phyloP scores from a whole-genome alignment of 2,797 vertebrate genomes.

The Coccyzus lansbergi region DNA sequence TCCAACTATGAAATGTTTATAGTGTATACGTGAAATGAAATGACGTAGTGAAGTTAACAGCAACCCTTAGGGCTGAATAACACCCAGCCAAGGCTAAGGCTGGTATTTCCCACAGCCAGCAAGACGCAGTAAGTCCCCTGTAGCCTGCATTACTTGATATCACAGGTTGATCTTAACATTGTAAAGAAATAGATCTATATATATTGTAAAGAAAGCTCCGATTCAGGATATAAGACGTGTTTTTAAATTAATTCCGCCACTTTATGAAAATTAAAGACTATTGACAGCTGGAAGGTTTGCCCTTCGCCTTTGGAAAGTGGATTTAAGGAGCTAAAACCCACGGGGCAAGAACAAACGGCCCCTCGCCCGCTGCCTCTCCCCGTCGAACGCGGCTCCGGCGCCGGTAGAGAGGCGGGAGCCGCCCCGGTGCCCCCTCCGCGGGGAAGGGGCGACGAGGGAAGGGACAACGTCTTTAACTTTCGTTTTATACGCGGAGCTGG shows the following conservation, averaged over 20 bases:
- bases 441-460: background rate
- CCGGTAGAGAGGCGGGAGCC: background rate
- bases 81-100: background rate
- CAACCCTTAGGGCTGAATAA: background rate
- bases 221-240: background rate
- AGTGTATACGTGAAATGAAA: background rate
- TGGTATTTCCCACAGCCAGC: background rate
- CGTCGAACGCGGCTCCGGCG: background rate
- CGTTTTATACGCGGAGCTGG: background rate
- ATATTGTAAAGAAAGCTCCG: background rate
- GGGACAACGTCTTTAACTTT: conserved; percentile 23
- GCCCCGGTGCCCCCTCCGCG: background rate
- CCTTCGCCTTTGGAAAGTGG: background rate
- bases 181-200: no score
- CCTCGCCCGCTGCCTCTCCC: background rate
- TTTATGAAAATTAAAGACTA: background rate
- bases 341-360: background rate
- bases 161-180: background rate
- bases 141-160: background rate
- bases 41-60: background rate
- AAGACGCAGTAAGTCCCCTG: background rate
- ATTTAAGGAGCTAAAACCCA: background rate
- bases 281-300: background rate
- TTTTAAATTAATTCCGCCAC: background rate
- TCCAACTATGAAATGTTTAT: conserved; percentile 11